Conservation (phyloP, 2,113 vertebrate species). For the Ceyx cyanopectus region DNA sequence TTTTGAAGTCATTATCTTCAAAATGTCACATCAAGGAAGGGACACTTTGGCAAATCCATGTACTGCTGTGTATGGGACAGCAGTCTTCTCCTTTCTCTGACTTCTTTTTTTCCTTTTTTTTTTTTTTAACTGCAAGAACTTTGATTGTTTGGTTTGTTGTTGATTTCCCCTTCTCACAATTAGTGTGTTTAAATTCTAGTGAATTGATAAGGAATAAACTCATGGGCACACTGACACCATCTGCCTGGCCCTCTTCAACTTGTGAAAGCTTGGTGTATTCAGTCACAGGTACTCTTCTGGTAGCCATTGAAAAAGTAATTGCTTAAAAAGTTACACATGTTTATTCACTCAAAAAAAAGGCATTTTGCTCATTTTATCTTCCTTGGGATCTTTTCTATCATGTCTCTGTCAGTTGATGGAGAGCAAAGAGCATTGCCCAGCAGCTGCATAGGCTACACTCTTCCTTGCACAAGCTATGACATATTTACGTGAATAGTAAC, state of each 20-base stretch:
- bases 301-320: neutral
- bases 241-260: neutral
- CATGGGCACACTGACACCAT: neutral
- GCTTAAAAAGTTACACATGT: neutral
- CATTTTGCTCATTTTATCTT: neutral
- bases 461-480: neutral
- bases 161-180: neutral
- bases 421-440: neutral
- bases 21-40: neutral
- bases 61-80: neutral
- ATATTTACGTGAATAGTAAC: accelerated
- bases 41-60: neutral
- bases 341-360: neutral
- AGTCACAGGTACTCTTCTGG: neutral
- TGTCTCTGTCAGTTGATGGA: neutral
- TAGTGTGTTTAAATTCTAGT: neutral
- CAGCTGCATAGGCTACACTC: neutral
- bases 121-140: neutral
- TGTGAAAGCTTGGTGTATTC: neutral
- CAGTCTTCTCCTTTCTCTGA: neutral
- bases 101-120: neutral
- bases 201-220: neutral
- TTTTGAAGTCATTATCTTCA: neutral
- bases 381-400: neutral
- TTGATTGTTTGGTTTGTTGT: neutral